Conservation (phyloP, 2,113 vertebrate genomes). For the Aldabrachelys gigantea region DNA sequence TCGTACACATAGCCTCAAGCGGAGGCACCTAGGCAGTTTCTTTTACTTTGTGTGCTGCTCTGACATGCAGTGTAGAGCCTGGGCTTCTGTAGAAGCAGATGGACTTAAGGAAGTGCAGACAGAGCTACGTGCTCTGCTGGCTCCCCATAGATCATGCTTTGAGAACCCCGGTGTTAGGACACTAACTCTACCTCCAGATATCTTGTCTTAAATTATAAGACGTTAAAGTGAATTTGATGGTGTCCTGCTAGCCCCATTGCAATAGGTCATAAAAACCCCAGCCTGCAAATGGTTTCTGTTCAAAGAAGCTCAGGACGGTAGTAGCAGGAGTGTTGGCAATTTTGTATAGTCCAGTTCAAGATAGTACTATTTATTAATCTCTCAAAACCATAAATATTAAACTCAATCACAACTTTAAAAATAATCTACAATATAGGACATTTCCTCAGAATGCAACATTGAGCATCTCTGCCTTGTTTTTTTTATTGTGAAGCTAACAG, state of each 20-base stretch:
- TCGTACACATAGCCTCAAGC: neutral
- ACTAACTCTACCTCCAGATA: neutral
- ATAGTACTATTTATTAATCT: neutral
- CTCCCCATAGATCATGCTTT: neutral
- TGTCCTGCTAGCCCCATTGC: neutral
- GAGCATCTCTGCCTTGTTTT: neutral
- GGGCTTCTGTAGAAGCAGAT: neutral
- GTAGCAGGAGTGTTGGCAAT: neutral
- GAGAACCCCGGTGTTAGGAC: neutral
- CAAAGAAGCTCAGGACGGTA: neutral
- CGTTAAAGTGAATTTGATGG: neutral
- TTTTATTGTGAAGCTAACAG: neutral
- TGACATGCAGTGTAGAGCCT: neutral
- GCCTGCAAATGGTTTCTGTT: neutral
- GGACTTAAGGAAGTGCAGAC: fast-evolving
- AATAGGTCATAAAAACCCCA: neutral
- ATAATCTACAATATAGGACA: neutral
- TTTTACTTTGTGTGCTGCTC: neutral
- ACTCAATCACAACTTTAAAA: neutral
- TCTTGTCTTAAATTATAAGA: neutral
- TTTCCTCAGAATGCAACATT: neutral
- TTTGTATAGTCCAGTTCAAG: neutral
- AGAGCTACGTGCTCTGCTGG: neutral
- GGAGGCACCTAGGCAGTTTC: neutral
- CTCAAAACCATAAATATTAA: neutral